Conservation (phyloP, 2,888 invertebrate species). For the Chorisops tibialis region DNA sequence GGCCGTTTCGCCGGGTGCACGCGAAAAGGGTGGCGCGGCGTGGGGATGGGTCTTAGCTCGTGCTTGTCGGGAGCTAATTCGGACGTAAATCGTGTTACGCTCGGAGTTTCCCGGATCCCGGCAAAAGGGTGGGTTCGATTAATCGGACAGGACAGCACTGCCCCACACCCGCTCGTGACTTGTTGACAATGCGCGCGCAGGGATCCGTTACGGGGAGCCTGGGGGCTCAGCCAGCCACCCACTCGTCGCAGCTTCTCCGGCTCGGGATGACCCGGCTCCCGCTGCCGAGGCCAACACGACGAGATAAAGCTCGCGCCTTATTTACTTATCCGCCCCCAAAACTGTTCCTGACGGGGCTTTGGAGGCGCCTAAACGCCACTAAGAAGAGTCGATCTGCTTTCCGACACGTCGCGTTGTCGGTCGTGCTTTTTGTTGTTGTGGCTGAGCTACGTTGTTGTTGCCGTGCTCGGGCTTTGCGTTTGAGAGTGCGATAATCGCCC, state of each 20-base stretch:
- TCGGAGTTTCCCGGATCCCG: constrained; percentile 15
- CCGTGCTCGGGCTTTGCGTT: constrained; percentile 9
- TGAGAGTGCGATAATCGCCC: constrained; percentile 6
- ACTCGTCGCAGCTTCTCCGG: constrained; percentile 1
- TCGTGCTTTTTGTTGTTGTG: neutral
- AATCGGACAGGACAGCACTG: neutral
- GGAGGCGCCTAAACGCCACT: too few species aligned
- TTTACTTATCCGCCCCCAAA: constrained; percentile 24
- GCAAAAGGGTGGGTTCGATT: constrained; percentile 3
- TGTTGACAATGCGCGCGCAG: constrained; percentile 8
- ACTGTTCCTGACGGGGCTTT: too few species aligned
- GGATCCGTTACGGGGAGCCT: neutral
- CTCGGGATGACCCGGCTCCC: constrained; percentile 17
- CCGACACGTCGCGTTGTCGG: constrained; percentile 8
- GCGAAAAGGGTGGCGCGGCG: neutral
- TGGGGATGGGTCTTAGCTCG: neutral
- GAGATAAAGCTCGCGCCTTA: constrained; percentile 16
- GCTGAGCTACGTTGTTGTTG: too few species aligned
- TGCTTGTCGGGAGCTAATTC: constrained; percentile 28
- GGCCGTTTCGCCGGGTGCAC: too few species aligned
- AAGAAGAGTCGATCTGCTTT: too few species aligned
- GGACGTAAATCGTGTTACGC: constrained; percentile 24
- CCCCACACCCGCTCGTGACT: neutral
- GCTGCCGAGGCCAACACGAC: too few species aligned
- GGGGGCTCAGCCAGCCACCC: neutral